These are phyloP conservation scores for Gortyna flavago DNA, from an alignment of 2,888 invertebrate species.

Conservation along the genomic window DNA sequence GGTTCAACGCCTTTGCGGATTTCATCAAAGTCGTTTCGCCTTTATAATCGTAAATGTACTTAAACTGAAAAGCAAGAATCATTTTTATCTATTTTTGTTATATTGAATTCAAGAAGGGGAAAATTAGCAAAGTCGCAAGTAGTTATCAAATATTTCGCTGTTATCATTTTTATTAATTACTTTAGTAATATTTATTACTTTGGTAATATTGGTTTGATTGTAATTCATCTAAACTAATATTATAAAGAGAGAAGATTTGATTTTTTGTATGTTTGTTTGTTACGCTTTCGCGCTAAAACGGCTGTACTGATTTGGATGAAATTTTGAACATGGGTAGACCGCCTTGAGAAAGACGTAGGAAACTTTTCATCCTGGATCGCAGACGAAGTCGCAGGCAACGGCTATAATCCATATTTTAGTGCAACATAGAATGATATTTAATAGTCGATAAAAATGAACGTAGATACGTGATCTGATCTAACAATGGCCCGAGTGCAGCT, in stretches of 20 bases:
- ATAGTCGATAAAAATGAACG: slow-evolving; percentile 10
- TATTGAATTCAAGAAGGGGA: neutral
- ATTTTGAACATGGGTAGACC: neutral
- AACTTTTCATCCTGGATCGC: too few species aligned
- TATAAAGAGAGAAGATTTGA: neutral
- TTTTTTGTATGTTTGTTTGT: neutral
- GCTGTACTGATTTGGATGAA: neutral
- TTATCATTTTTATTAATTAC: neutral
- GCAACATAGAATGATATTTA: neutral
- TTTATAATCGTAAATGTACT: neutral
- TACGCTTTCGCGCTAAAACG: too few species aligned
- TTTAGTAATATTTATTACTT: neutral
- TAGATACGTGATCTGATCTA: slow-evolving; percentile 6
- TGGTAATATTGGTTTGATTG: neutral
- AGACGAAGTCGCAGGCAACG: too few species aligned
- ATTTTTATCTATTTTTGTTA: neutral
- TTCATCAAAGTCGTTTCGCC: neutral
- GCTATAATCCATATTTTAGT: neutral
- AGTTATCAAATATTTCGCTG: neutral
- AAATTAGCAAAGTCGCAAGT: neutral
- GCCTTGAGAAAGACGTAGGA: too few species aligned
- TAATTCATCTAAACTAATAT: neutral
- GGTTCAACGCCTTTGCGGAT: neutral
- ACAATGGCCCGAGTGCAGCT: slow-evolving; percentile 27
- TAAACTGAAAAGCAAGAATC: neutral